These are phyloP conservation scores for Julus scanicus DNA, from an alignment of 2,888 invertebrate species.

Conservation along the genomic window DNA sequence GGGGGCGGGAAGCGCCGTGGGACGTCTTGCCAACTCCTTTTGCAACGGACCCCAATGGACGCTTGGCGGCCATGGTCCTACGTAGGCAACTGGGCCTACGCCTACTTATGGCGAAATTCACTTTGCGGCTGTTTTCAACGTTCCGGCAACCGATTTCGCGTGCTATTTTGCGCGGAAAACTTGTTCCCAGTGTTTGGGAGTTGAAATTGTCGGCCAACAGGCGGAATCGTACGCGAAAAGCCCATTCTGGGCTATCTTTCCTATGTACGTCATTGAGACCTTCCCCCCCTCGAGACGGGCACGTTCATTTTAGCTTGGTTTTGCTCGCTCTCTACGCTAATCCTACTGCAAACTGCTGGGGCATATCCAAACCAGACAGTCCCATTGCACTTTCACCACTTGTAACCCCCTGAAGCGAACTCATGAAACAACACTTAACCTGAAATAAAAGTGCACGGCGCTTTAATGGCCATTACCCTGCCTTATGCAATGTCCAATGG, in stretches of 20 bases:
- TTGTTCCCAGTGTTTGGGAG: neutral
- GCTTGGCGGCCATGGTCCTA: conserved; percentile 52
- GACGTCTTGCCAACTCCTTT: conserved; percentile 34
- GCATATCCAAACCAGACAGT: conserved; percentile 51
- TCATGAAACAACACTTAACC: conserved; percentile 45
- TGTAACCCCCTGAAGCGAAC: conserved; percentile 44
- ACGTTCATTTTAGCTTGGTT: conserved; percentile 44
- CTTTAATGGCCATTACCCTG: conserved; percentile 39
- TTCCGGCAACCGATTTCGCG: neutral
- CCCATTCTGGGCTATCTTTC: conserved; percentile 28
- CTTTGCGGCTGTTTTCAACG: neutral
- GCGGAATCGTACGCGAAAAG: conserved; percentile 4
- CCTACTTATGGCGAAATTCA: conserved; percentile 48
- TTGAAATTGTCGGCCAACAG: neutral
- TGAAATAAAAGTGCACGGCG: conserved; percentile 30
- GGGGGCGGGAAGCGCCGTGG: conserved; percentile 23
- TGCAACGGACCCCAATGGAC: conserved; percentile 47
- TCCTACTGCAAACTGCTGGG: conserved; percentile 49
- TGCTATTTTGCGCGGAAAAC: neutral
- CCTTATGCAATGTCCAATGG: neutral
- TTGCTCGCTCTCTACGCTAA: conserved; percentile 13
- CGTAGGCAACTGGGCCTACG: conserved; percentile 50
- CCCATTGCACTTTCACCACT: conserved; percentile 46
- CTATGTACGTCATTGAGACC: conserved; percentile 51
- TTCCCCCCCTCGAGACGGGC: conserved; percentile 52